These are phyloP conservation scores for Erinaceus europaeus DNA, from an alignment of 2,113 vertebrate genomes.

Conservation along the genomic window DNA sequence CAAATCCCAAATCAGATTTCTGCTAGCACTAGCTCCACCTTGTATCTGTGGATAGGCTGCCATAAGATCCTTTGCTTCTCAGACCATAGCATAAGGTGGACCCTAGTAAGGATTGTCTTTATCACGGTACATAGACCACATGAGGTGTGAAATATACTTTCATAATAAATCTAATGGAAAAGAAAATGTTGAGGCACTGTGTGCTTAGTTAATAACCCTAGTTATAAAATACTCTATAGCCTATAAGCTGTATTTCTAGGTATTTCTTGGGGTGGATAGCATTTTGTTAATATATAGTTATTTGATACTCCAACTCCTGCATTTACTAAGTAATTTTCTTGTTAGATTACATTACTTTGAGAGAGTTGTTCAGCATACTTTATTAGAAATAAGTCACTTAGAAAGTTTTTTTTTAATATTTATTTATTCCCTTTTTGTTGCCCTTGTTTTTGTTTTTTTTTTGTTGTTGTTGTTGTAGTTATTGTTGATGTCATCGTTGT, in stretches of 20 bases:
- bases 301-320: neutral
- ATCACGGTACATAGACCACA: neutral
- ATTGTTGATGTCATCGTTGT: too few relatives aligned
- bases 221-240: neutral
- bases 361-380: neutral
- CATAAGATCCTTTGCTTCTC: neutral
- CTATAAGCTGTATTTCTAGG: neutral
- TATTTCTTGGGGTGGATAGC: neutral
- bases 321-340: neutral
- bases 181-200: neutral
- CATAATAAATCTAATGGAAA: neutral
- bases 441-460: too few relatives aligned
- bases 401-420: too few relatives aligned
- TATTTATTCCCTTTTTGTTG: too few relatives aligned
- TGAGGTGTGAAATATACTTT: neutral
- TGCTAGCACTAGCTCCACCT: neutral
- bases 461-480: too few relatives aligned
- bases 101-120: neutral
- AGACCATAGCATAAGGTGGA: neutral
- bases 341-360: neutral
- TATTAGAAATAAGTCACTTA: neutral
- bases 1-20: neutral
- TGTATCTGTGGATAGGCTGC: neutral
- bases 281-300: neutral
- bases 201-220: neutral